Evolutionary conservation across 1,140 invertebrate species (phyloP).

Genomic region (Bombus affinis): DNA sequence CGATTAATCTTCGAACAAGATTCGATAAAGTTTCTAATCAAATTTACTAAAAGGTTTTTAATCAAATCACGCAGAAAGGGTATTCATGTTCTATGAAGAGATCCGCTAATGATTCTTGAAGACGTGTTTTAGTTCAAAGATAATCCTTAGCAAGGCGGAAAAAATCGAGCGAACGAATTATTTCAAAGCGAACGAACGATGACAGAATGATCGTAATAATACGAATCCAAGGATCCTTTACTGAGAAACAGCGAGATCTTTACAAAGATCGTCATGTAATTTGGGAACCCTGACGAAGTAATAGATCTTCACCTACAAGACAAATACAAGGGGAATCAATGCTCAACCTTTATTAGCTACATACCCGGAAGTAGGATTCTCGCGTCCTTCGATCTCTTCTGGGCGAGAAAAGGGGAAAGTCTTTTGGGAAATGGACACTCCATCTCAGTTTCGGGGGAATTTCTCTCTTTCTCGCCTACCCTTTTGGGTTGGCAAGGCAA

Average conservation of each 20-base stretch:
- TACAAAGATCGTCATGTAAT: not conserved
- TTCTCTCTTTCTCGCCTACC: not conserved
- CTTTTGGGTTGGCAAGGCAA: not conserved
- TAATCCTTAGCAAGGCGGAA: not conserved
- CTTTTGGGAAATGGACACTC: constrained; percentile 26
- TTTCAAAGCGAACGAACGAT: too few relatives aligned
- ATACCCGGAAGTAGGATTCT: constrained; percentile 32
- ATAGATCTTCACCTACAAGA: constrained; percentile 3
- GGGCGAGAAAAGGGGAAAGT: constrained; percentile 47
- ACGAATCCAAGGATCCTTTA: not conserved
- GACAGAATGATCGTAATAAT: too few relatives aligned
- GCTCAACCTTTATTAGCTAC: constrained; percentile 20
- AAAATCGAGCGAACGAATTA: not conserved
- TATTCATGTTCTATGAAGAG: too few relatives aligned
- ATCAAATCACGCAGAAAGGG: not conserved
- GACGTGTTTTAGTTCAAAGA: not conserved
- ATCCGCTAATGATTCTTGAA: not conserved
- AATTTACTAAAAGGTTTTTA: not conserved
- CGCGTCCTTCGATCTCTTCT: constrained; percentile 25
- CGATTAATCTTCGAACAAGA: too few relatives aligned
- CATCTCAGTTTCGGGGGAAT: not conserved
- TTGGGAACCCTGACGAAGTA: not conserved
- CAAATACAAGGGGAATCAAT: constrained; percentile 46
- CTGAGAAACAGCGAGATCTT: not conserved
- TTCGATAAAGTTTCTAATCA: not conserved